Conservation (phyloP, 2,888 invertebrate genomes). For the Tiphia femorata region DNA sequence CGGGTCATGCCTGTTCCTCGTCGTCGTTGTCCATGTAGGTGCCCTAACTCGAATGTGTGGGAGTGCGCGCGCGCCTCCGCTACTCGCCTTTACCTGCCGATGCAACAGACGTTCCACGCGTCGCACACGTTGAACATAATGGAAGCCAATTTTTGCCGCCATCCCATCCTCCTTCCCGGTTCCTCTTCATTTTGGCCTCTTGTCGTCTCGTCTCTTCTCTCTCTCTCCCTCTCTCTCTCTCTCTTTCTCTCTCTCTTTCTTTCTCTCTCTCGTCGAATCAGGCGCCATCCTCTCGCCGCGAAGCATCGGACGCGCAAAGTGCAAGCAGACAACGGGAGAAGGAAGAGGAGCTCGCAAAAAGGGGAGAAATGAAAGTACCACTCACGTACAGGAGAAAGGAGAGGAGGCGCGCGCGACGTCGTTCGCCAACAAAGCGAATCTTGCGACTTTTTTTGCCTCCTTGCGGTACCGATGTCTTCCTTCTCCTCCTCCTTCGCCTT, state of each 20-base stretch:
- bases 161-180: constrained; percentile 2
- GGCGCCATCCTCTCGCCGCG: not conserved
- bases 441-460: not conserved
- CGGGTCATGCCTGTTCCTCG: constrained; percentile 23
- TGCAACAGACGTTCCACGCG: constrained; percentile 10
- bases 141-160: constrained; percentile 31
- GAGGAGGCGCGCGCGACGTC: not conserved
- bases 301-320: not conserved
- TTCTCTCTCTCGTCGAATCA: not conserved
- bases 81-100: constrained; percentile 24
- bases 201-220: not conserved
- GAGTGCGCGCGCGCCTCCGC: not conserved
- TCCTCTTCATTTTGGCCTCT: not conserved
- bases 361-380: not conserved
- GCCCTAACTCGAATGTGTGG: constrained; percentile 1
- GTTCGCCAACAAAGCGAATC: not conserved
- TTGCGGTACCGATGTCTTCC: not conserved
- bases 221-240: not conserved
- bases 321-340: not conserved
- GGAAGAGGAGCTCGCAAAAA: not conserved
- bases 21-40: not conserved
- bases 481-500: not conserved
- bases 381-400: not conserved
- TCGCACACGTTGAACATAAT: constrained; percentile 22
- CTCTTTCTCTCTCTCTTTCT: not conserved